Evolutionary conservation across 2,888 invertebrate genomes (phyloP).

Genomic region (Pherbina coryleti): DNA sequence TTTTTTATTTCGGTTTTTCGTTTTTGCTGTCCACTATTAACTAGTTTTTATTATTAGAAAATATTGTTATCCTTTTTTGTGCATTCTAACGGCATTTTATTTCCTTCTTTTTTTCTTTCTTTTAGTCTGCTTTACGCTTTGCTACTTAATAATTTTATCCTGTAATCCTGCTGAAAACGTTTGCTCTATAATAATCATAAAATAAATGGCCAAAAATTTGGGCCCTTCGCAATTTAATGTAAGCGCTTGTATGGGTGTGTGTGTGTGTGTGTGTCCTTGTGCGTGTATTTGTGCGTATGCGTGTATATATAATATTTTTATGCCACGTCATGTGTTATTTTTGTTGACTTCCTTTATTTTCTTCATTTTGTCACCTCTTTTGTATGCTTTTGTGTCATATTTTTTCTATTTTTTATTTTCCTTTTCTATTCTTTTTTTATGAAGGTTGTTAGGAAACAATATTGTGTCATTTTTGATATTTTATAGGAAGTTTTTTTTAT

Average conservation of each 20-base stretch:
- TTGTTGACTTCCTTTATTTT: too few species aligned
- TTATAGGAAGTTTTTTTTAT: too few species aligned
- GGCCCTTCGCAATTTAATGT: too few species aligned
- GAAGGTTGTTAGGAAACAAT: too few species aligned
- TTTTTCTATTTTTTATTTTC: too few species aligned
- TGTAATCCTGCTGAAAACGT: slow-evolving; percentile 30
- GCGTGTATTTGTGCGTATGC: neutral
- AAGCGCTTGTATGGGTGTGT: too few species aligned
- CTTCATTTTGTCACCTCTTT: too few species aligned
- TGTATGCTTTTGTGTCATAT: too few species aligned
- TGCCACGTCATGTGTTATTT: slow-evolving; percentile 21
- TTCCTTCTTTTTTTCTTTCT: neutral
- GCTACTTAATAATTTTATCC: slow-evolving; percentile 30
- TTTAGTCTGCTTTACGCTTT: neutral
- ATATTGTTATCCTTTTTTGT: slow-evolving; percentile 35
- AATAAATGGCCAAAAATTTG: slow-evolving; percentile 38
- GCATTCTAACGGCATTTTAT: slow-evolving; percentile 6
- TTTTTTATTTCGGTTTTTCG: too few species aligned
- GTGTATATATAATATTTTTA: neutral
- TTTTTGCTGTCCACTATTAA: too few species aligned
- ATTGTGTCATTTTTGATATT: too few species aligned
- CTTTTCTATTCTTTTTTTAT: too few species aligned
- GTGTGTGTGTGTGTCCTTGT: neutral
- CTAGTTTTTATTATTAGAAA: slow-evolving; percentile 2
- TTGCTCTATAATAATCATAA: slow-evolving; percentile 34